Evolutionary conservation across 92 coral and sea anemone genomes (phyloP).

Genomic region (Palythoa grandis): DNA sequence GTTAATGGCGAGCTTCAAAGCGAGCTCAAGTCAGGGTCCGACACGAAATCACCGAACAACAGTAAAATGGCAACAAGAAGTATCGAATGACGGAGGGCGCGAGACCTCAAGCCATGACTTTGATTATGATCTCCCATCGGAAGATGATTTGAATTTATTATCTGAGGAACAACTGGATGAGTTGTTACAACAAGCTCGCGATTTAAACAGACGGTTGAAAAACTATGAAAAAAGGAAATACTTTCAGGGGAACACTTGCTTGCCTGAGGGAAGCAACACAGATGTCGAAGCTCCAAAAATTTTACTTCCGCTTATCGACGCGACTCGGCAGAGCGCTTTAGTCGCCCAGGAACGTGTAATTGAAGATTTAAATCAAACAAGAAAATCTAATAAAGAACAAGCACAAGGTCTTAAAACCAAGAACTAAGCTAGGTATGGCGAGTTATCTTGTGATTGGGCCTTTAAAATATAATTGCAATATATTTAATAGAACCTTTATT

Average conservation of each 20-base stretch:
- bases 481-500: too few relatives aligned
- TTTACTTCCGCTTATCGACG: conserved; percentile 10
- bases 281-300: neutral
- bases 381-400: conserved; percentile 22
- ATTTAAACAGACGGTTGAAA: conserved; percentile 73
- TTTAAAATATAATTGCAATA: neutral
- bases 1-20: conserved; percentile 21
- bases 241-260: neutral
- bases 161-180: conserved; percentile 64
- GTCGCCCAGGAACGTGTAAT: conserved; percentile 22
- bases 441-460: neutral
- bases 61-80: neutral
- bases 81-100: neutral
- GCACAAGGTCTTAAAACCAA: conserved; percentile 13
- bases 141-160: conserved; percentile 67
- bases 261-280: neutral
- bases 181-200: conserved; percentile 70
- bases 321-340: neutral
- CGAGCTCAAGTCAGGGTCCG: neutral
- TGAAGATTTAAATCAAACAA: conserved; percentile 1
- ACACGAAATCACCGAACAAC: neutral
- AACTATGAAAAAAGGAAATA: conserved; percentile 28
- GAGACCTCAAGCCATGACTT: neutral
- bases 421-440: conserved; percentile 7
- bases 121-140: neutral